Conservation (phyloP, 2,888 invertebrate genomes). For the Mayetiola destructor region DNA sequence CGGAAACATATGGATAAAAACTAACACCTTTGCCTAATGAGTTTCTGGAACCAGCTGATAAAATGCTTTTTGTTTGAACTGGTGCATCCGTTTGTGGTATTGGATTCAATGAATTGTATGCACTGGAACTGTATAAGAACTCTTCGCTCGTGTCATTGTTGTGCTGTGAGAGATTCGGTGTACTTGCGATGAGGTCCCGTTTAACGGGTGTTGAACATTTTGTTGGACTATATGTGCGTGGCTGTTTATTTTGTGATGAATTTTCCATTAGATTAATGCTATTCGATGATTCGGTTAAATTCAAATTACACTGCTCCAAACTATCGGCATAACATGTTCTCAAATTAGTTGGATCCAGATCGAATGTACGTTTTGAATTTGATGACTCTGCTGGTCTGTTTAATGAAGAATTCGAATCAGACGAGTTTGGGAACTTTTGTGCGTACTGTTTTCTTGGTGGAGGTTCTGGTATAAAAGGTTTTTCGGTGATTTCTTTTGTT, state of each 20-base stretch:
- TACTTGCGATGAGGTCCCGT: conserved; percentile 32
- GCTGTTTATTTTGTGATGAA: conserved; percentile 5
- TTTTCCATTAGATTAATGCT: not conserved
- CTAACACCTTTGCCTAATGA: conserved; percentile 49
- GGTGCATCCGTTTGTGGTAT: conserved; percentile 24
- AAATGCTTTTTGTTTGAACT: conserved; percentile 26
- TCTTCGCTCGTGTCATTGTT: conserved; percentile 34
- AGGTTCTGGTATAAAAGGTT: not conserved
- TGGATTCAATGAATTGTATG: conserved; percentile 44
- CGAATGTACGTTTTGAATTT: conserved; percentile 26
- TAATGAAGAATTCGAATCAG: not conserved
- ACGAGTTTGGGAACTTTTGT: no score
- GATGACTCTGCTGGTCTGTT: not conserved
- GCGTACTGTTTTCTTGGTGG: conserved; percentile 1
- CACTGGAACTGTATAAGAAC: conserved; percentile 42
- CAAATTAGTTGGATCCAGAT: conserved; percentile 33
- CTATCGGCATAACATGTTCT: conserved; percentile 32
- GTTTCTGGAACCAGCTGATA: conserved; percentile 28
- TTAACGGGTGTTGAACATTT: not conserved
- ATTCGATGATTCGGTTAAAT: conserved; percentile 18
- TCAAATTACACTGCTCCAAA: conserved; percentile 32
- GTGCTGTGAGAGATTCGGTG: conserved; percentile 44
- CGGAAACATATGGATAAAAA: conserved; percentile 64
- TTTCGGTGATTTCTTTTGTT: not conserved
- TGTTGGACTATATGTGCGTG: not conserved